These are phyloP conservation scores for Ephydatia muelleri DNA, from an alignment of 37 sponge, comb jelly and placozoan genomes.

Conservation along the genomic window DNA sequence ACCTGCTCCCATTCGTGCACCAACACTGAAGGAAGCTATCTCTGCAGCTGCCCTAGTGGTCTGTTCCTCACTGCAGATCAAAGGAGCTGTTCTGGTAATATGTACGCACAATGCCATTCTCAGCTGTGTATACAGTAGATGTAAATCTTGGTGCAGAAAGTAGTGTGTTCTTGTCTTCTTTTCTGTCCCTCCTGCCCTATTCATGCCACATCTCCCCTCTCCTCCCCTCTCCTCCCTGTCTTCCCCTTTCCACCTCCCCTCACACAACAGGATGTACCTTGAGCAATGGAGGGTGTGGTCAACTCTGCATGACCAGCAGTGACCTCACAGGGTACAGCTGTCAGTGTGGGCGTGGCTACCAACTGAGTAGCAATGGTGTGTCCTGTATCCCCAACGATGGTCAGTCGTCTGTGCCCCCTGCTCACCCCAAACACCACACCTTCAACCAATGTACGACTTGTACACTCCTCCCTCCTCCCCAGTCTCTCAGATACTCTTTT, in stretches of 20 bases:
- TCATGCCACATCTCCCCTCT: too few relatives aligned
- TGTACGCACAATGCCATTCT: too few relatives aligned
- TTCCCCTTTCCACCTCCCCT: too few relatives aligned
- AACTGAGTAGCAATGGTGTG: constrained; percentile 25
- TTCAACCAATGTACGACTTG: background rate
- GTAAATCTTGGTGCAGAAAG: too few relatives aligned
- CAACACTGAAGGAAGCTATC: constrained; percentile 28
- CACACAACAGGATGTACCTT: background rate
- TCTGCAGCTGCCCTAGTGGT: constrained; percentile 35
- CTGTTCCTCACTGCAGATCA: constrained; percentile 31
- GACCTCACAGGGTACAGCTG: constrained; percentile 12
- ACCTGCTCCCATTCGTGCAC: constrained; percentile 36
- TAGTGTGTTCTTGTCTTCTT: background rate
- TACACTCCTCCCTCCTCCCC: background rate
- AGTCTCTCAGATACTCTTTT: constrained; percentile 36
- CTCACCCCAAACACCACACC: background rate
- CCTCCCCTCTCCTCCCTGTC: too few relatives aligned
- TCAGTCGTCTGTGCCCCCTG: constrained; percentile 10
- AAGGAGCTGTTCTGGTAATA: constrained; percentile 29
- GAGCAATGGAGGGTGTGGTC: background rate
- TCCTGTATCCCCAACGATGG: constrained; percentile 37
- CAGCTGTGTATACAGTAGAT: too few relatives aligned
- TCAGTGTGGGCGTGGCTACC: constrained; percentile 35
- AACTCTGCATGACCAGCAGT: constrained; percentile 16
- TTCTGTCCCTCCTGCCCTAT: background rate